Evolutionary conservation across 2,113 vertebrate species (phyloP), one percentile per base, ranked within the genome.

Genomic region (Atherinomorus stipes): DNA sequence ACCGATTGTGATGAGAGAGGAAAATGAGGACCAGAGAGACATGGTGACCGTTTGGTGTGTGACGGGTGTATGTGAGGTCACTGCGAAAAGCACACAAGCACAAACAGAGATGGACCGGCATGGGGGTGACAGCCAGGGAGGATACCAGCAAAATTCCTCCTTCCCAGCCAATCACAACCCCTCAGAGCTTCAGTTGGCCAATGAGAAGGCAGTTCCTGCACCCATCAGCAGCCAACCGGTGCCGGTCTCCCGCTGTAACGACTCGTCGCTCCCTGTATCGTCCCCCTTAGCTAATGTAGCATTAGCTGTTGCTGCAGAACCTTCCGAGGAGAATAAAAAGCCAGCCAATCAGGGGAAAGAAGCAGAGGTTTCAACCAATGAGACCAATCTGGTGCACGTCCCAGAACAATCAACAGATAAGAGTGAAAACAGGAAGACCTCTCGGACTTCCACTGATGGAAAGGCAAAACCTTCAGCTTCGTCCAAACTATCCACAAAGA

Each of bases 181-280:
- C 53, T 72, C 72, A 61, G 61, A 80, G 21, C 38, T 61, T 71
- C 69, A 52, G 12, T 31, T 11, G 4, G 70, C 82, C 63, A 80
- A 85, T 53, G 40, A 84, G 26, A 73, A 69, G 10, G 45, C 71
- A 53, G 80, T 53, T 37, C 77, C 88, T 54, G 60, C 58, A 38
- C 80, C 93, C 23, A 81, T 90, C 58, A 89, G 75, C 74, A 85
- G 84, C 83, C 90, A 88, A 53, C 81, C 92, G 19, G 76, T 74
- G 81, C 84, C 89, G 71, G 74, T 70, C 21, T 57, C 91, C 22
- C 78, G 63, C 49, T 9, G 60, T 1, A 85, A 76, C 9, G 73
- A 90, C 28, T 8, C 59, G 0, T 59, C 88, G 19, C 66, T 60
- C 49, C 74, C 83, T 0, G 0, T 34, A 38, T 74, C 80, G 3